Evolutionary conservation across 2,797 vertebrate genomes (phyloP).

Genomic region (Smutsia gigantea): DNA sequence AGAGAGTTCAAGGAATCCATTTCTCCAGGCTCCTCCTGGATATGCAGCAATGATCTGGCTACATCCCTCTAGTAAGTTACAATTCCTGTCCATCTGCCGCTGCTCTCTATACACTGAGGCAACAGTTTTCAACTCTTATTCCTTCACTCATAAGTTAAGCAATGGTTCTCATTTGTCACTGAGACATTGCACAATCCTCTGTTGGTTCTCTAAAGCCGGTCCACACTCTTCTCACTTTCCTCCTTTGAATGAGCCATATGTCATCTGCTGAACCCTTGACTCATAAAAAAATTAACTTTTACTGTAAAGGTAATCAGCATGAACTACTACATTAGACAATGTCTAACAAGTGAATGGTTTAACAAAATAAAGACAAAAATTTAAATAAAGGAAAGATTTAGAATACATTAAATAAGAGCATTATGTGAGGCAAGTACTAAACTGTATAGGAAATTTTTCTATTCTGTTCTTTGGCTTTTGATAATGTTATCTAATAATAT

Average conservation of each 20-base stretch:
- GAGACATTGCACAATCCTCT: no score
- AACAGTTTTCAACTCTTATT: neutral
- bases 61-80: neutral
- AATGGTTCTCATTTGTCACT: neutral
- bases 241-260: neutral
- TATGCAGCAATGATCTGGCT: neutral
- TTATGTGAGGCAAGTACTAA: neutral
- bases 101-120: neutral
- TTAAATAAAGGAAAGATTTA: neutral
- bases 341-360: neutral
- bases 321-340: neutral
- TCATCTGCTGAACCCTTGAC: neutral
- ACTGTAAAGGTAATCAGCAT: neutral
- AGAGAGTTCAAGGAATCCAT: neutral
- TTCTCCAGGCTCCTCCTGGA: neutral
- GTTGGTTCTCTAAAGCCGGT: neutral
- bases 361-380: neutral
- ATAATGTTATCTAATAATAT: neutral
- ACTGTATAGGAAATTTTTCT: neutral
- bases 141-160: neutral
- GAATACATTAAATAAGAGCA: neutral
- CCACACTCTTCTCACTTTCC: neutral
- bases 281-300: neutral
- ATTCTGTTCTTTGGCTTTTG: neutral
- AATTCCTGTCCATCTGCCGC: neutral